phyloP scores from a whole-genome alignment of 2,113 vertebrate species.

The Cricetomys ansorgei region DNA sequence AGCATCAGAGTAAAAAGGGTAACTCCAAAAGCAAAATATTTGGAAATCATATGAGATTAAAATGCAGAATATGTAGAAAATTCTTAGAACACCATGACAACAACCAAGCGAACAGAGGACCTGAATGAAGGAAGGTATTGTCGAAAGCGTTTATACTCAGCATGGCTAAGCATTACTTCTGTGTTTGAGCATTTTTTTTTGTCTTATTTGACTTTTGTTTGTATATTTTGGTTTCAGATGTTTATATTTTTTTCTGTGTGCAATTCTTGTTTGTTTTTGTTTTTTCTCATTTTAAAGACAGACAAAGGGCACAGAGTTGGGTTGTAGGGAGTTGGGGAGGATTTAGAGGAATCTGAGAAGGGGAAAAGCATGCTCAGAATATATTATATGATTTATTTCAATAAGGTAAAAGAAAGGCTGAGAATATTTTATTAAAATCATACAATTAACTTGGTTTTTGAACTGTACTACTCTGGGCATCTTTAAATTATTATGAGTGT shows the following conservation, averaged over 20 bases:
- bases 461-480: neutral
- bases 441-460: neutral
- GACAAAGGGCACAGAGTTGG: neutral
- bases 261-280: neutral
- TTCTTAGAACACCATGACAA: neutral
- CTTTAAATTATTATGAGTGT: neutral
- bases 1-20: neutral
- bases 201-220: neutral
- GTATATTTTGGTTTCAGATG: neutral
- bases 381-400: neutral
- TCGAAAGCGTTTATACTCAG: neutral
- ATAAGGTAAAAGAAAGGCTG: neutral
- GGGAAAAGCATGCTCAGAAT: neutral
- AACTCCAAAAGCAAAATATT: neutral
- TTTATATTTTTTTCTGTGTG: neutral
- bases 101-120: neutral
- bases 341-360: neutral
- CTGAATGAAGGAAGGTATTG: neutral
- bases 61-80: neutral
- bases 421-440: neutral
- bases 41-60: neutral
- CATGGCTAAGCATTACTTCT: neutral
- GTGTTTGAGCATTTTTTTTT: neutral
- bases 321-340: neutral
- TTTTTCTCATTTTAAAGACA: neutral